phyloP scores from a whole-genome alignment of 2,888 invertebrate genomes.

The Penaeus monodon region DNA sequence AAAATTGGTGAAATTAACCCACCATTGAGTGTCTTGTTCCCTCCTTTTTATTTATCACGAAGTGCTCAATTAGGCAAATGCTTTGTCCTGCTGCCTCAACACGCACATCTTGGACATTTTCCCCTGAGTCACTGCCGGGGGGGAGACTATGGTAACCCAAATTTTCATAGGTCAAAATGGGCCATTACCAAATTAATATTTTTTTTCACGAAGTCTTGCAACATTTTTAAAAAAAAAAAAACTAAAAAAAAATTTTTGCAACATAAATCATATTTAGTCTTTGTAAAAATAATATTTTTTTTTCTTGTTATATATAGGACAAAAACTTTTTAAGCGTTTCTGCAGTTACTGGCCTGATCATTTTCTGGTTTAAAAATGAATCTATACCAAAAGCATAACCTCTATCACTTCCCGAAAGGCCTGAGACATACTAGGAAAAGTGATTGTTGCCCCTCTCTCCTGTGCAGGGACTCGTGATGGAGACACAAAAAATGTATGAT shows the following conservation, averaged over 20 bases:
- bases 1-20: slow-evolving; percentile 60
- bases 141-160: slow-evolving; percentile 57
- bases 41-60: slow-evolving; percentile 61
- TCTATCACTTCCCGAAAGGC: too few relatives aligned
- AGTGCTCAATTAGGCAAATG: slow-evolving; percentile 62
- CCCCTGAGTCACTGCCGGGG: slow-evolving; percentile 39
- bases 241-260: too few relatives aligned
- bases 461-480: too few relatives aligned
- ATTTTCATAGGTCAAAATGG: slow-evolving; percentile 58
- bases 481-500: slow-evolving; percentile 27
- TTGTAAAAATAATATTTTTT: slow-evolving; percentile 46
- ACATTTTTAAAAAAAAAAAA: background rate
- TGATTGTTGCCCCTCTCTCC: too few relatives aligned
- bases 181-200: slow-evolving; percentile 20
- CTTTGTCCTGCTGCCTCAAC: slow-evolving; percentile 51
- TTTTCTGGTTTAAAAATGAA: slow-evolving; percentile 24
- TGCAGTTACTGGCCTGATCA: slow-evolving; percentile 52
- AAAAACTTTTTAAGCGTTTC: slow-evolving; percentile 43
- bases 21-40: slow-evolving; percentile 62
- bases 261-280: slow-evolving; percentile 45
- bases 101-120: slow-evolving; percentile 33
- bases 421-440: too few relatives aligned
- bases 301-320: slow-evolving; percentile 33
- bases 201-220: slow-evolving; percentile 51
- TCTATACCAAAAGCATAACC: too few relatives aligned